Evolutionary conservation across 2,888 invertebrate genomes (phyloP).

Genomic region (Trypoxylon attenuatum): DNA sequence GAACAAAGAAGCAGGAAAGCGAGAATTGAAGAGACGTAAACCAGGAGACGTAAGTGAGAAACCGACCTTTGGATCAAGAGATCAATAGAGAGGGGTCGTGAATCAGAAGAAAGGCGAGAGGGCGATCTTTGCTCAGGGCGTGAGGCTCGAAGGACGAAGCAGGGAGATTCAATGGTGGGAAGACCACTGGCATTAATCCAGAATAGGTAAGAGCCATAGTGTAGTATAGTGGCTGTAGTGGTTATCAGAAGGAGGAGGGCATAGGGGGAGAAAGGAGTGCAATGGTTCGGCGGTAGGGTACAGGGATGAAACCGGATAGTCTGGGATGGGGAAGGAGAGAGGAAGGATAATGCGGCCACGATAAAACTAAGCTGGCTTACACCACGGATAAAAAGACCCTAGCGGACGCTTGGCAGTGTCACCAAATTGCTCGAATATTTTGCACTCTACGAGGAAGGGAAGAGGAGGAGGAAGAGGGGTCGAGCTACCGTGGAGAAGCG

Average conservation of each 20-base stretch:
- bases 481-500: background rate
- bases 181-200: conserved; percentile 68
- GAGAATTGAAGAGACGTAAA: too few species aligned
- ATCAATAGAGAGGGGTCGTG: conserved; percentile 27
- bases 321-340: conserved; percentile 34
- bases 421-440: conserved; percentile 72
- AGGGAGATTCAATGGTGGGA: conserved; percentile 26
- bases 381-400: conserved; percentile 65
- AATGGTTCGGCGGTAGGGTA: background rate
- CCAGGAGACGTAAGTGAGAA: conserved; percentile 36
- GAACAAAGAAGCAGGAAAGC: too few species aligned
- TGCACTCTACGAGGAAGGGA: conserved; percentile 41
- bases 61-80: conserved; percentile 10
- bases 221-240: conserved; percentile 20
- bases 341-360: conserved; percentile 65
- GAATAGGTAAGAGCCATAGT: conserved; percentile 61
- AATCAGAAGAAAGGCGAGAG: conserved; percentile 11
- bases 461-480: conserved; percentile 15
- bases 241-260: conserved; percentile 10
- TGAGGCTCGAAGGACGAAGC: conserved; percentile 1
- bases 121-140: conserved; percentile 23
- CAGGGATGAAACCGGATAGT: conserved; percentile 36
- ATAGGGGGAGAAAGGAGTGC: conserved; percentile 18
- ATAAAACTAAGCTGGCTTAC: conserved; percentile 71
- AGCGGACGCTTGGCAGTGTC: conserved; percentile 65